Conservation (phyloP, 2,113 vertebrate species). For the Reinhardtius hippoglossoides region DNA sequence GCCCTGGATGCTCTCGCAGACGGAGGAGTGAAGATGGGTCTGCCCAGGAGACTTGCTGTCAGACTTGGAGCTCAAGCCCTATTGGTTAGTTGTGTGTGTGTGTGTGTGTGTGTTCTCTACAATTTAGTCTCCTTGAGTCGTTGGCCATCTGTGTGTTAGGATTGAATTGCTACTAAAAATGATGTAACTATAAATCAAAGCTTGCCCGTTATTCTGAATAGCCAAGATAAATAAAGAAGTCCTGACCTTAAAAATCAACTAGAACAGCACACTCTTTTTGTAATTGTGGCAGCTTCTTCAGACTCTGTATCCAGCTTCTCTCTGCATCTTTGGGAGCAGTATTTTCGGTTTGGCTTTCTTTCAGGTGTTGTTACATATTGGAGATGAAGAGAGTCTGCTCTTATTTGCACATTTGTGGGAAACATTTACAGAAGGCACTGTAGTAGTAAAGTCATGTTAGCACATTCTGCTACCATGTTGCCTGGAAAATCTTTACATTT, state of each 20-base stretch:
- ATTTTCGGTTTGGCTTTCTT: too few relatives aligned
- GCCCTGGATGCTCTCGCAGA: constrained; percentile 95
- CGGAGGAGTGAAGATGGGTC: constrained; percentile 98
- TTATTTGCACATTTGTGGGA: too few relatives aligned
- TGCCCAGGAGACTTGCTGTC: constrained; percentile 92
- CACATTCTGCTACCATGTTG: not conserved
- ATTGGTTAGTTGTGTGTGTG: constrained; percentile 84
- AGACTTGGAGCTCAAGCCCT: constrained; percentile 95
- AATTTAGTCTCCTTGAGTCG: too few relatives aligned
- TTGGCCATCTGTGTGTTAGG: too few relatives aligned
- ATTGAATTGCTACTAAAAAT: not conserved
- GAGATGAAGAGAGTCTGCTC: too few relatives aligned
- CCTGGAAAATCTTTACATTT: not conserved
- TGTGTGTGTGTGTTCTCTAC: not conserved
- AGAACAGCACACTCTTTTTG: too few relatives aligned
- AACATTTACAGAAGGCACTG: too few relatives aligned
- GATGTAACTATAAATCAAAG: not conserved
- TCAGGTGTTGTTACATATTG: too few relatives aligned
- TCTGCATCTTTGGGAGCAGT: too few relatives aligned
- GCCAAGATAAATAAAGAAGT: not conserved
- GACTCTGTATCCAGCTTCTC: not conserved
- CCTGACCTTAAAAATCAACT: not conserved
- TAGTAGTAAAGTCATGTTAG: too few relatives aligned
- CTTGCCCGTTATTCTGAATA: not conserved
- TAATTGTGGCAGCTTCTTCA: not conserved